Conservation (phyloP, 1,140 invertebrate species). For the Microplitis mediator region DNA sequence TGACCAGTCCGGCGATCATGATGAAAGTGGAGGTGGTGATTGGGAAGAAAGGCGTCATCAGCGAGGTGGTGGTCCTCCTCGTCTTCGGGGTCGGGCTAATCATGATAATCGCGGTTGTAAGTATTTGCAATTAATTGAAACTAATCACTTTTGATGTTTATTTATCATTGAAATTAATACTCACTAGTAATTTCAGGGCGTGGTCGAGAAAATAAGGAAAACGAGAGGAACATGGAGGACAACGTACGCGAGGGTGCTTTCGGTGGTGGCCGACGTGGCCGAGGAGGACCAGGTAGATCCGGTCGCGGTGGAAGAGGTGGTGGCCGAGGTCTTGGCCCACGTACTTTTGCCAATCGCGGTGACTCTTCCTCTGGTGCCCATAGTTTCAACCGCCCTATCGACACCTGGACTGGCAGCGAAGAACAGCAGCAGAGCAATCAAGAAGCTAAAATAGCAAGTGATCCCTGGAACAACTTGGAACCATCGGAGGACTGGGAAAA, state of each 20-base stretch:
- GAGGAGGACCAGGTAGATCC: constrained; percentile 52
- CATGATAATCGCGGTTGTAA: constrained; percentile 62
- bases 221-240: constrained; percentile 65
- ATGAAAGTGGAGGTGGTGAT: constrained; percentile 47
- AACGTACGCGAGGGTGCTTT: constrained; percentile 54
- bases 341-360: constrained; percentile 62
- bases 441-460: constrained; percentile 59
- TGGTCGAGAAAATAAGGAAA: constrained; percentile 68
- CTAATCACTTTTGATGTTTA: neutral
- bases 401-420: constrained; percentile 61
- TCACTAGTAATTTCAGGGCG: constrained; percentile 53
- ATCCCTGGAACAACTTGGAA: constrained; percentile 71
- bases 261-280: constrained; percentile 60
- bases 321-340: constrained; percentile 65
- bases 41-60: constrained; percentile 62
- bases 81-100: constrained; percentile 60
- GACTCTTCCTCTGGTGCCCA: constrained; percentile 49
- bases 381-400: constrained; percentile 59
- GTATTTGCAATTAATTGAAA: constrained; percentile 30
- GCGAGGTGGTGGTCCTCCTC: constrained; percentile 59
- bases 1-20: constrained; percentile 47
- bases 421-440: constrained; percentile 55
- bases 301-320: constrained; percentile 61
- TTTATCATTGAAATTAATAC: neutral
- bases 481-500: constrained; percentile 90